Evolutionary conservation across 1,140 invertebrate species (phyloP).

Genomic region (Reticulitermes speratus): DNA sequence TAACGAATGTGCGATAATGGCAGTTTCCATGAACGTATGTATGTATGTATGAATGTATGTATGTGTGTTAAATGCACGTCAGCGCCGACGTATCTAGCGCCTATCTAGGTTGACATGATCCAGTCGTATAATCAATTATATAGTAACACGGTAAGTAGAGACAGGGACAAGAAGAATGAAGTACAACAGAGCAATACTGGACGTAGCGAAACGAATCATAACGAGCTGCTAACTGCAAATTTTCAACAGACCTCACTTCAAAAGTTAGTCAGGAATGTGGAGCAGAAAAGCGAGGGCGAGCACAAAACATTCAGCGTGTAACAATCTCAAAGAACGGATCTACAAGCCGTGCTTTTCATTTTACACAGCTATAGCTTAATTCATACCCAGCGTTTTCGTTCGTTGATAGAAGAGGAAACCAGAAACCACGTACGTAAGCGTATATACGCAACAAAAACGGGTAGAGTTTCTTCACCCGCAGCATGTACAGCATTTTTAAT

Average conservation of each 20-base stretch:
- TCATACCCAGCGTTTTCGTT: neutral
- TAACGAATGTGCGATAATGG: no score
- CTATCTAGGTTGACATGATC: no score
- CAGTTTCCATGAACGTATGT: no score
- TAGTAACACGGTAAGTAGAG: no score
- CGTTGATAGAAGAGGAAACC: neutral
- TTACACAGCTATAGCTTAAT: conserved; percentile 3
- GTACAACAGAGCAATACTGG: no score
- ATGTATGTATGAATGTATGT: no score
- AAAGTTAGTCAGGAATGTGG: neutral
- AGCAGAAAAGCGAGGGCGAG: neutral
- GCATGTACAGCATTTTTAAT: neutral
- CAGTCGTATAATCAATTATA: no score
- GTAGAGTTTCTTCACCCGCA: neutral
- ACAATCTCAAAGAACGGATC: conserved; percentile 3
- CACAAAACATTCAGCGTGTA: neutral
- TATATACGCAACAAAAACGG: neutral
- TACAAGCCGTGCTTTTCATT: conserved; percentile 11
- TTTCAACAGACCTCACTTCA: neutral
- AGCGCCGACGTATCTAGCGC: no score
- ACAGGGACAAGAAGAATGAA: no score
- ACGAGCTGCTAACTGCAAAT: neutral
- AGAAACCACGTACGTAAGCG: neutral
- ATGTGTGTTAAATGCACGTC: no score
- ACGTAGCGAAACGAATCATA: neutral